These are phyloP conservation scores for Brachionus paranguensis DNA, from an alignment of 1,140 invertebrate genomes.

Conservation along the genomic window DNA sequence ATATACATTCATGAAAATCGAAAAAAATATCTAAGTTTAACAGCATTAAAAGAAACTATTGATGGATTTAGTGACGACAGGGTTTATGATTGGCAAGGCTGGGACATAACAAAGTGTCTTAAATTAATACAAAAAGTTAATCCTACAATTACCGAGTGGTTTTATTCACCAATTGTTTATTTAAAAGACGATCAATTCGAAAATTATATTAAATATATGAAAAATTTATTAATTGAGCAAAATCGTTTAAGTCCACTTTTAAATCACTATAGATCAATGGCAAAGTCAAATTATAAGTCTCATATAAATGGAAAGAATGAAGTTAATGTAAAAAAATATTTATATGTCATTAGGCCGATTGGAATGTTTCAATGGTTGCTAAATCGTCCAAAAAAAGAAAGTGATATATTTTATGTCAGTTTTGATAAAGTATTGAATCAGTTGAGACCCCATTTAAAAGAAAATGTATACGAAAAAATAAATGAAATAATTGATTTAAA, in stretches of 20 bases:
- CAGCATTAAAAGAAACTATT: neutral
- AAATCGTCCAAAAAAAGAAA: neutral
- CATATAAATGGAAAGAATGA: neutral
- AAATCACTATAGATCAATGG: conserved; percentile 36
- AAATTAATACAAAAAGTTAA: neutral
- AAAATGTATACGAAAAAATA: neutral
- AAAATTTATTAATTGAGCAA: neutral
- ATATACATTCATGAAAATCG: conserved; percentile 4
- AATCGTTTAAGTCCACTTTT: neutral
- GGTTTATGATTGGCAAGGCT: conserved; percentile 36
- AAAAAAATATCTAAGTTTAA: conserved; percentile 19
- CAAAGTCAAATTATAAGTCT: conserved; percentile 24
- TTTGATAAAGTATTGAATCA: neutral
- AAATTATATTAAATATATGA: neutral
- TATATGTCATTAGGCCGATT: conserved; percentile 22
- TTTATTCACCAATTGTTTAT: neutral
- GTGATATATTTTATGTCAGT: neutral
- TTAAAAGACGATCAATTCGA: neutral
- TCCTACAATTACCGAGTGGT: neutral
- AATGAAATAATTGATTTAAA: neutral
- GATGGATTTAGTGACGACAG: conserved; percentile 33
- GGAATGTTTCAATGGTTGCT: conserved; percentile 17
- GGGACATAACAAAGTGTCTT: conserved; percentile 22
- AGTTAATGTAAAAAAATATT: conserved; percentile 30
- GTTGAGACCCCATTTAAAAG: neutral